These are phyloP conservation scores for Drosophila tripunctata DNA, from an alignment of 2,888 invertebrate species.

Conservation along the genomic window DNA sequence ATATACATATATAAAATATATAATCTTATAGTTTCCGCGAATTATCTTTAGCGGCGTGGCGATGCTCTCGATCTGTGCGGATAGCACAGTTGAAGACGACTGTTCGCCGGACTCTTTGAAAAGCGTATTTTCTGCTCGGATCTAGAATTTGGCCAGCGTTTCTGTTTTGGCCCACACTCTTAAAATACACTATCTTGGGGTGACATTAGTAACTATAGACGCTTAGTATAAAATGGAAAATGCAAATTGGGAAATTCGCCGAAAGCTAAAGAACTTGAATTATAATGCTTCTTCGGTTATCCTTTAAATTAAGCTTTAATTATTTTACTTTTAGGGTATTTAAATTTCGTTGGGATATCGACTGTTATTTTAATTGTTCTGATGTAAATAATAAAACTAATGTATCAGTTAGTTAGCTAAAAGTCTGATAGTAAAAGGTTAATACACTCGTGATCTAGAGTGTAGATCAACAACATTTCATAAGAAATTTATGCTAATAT, in stretches of 20 bases:
- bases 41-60: slow-evolving; percentile 39
- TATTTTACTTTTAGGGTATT: too few species aligned
- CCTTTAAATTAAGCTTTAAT: too few species aligned
- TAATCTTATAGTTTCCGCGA: slow-evolving; percentile 31
- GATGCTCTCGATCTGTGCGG: slow-evolving; percentile 54
- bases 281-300: too few species aligned
- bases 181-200: slow-evolving; percentile 2
- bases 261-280: too few species aligned
- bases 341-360: too few species aligned
- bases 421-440: background rate
- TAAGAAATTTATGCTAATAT: slow-evolving; percentile 37
- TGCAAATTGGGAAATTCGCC: too few species aligned
- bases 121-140: slow-evolving; percentile 60
- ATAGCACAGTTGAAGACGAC: slow-evolving; percentile 58
- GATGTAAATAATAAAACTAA: too few species aligned
- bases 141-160: slow-evolving; percentile 33
- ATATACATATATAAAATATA: slow-evolving; percentile 25
- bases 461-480: slow-evolving; percentile 11
- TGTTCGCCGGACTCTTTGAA: slow-evolving; percentile 58
- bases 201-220: background rate
- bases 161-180: slow-evolving; percentile 50
- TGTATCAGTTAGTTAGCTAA: too few species aligned
- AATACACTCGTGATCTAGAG: background rate
- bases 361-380: too few species aligned
- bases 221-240: too few species aligned